These are phyloP conservation scores for Zoanthus sansibaricus DNA, from an alignment of 92 coral and sea anemone species.

Conservation along the genomic window DNA sequence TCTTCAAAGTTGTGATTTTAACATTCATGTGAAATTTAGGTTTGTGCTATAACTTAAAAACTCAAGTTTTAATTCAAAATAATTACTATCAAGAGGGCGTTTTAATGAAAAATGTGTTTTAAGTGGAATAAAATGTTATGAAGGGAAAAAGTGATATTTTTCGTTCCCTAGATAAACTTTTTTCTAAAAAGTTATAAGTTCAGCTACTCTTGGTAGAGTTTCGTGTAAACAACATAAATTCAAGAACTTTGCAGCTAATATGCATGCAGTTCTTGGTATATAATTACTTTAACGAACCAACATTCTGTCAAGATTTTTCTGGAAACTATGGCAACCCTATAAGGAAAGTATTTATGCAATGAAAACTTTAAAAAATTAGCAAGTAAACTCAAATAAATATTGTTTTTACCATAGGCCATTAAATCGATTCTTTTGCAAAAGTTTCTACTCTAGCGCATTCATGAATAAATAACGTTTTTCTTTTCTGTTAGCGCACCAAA, in stretches of 20 bases:
- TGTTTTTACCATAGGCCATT: constrained; percentile 31
- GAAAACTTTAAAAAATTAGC: not conserved
- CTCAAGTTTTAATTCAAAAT: not conserved
- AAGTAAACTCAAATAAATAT: not conserved
- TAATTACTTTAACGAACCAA: not conserved
- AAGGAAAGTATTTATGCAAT: not conserved
- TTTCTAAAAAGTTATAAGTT: too few relatives aligned
- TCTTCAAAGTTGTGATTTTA: not conserved
- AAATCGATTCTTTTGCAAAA: constrained; percentile 25
- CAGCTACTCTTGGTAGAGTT: not conserved
- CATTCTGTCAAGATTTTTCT: not conserved
- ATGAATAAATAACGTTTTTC: constrained; percentile 61
- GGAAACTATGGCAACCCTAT: constrained; percentile 32
- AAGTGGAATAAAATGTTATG: too few relatives aligned
- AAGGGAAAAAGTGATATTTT: not conserved
- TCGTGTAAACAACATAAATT: not conserved
- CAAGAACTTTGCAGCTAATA: not conserved
- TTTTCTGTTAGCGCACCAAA: constrained; percentile 36
- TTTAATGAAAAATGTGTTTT: not conserved
- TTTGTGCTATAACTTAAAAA: not conserved
- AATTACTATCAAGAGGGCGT: not conserved
- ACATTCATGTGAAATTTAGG: not conserved
- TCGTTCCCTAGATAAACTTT: too few relatives aligned
- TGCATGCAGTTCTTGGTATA: not conserved
- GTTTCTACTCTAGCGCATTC: constrained; percentile 45